Conservation (phyloP, 2,888 invertebrate genomes). For the Rhogogaster chlorosoma region DNA sequence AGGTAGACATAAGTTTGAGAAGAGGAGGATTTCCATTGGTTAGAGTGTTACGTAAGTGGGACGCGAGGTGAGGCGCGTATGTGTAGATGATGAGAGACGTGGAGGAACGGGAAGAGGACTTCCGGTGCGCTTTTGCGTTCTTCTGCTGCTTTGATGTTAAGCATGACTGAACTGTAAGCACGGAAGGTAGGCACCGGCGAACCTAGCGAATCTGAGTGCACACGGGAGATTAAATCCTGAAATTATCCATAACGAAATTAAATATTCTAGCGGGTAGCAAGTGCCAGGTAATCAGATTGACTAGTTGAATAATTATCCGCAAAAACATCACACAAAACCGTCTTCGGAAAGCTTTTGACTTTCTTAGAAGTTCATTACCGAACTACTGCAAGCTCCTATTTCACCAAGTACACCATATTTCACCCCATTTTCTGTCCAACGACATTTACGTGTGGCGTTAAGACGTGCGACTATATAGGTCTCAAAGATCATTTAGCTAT, state of each 20-base stretch:
- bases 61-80: slow-evolving; percentile 12
- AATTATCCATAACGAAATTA: slow-evolving; percentile 13
- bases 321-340: not conserved
- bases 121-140: slow-evolving; percentile 47
- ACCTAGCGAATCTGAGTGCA: slow-evolving; percentile 33
- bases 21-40: not conserved
- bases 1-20: not conserved
- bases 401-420: not conserved
- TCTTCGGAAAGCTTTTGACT: not conserved
- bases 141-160: slow-evolving; percentile 25
- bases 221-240: slow-evolving; percentile 1
- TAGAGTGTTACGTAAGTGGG: slow-evolving; percentile 24
- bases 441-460: not conserved
- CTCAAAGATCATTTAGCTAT: not conserved
- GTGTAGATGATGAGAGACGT: not conserved
- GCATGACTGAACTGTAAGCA: slow-evolving; percentile 44
- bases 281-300: not conserved
- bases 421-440: not conserved
- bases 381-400: not conserved
- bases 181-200: not conserved
- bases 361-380: not conserved
- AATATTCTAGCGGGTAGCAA: not conserved
- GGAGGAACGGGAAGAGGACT: slow-evolving; percentile 20
- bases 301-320: not conserved
- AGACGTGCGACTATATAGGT: not conserved